Conservation (phyloP, 2,797 vertebrate genomes). For the Sebastes reedi region DNA sequence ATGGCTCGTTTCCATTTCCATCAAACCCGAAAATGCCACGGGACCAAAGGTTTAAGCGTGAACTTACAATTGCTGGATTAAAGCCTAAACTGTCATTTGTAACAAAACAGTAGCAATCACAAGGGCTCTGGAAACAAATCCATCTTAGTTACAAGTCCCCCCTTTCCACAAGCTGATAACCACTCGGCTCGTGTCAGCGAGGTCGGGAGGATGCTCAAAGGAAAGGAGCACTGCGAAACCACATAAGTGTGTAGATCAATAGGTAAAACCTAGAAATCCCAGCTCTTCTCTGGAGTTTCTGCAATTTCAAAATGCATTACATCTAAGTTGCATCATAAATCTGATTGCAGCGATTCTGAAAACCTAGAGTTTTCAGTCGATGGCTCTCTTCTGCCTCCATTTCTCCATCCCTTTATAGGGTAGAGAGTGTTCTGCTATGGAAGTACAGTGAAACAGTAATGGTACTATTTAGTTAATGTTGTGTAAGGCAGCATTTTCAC, state of each 20-base stretch:
- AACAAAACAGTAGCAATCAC: conserved; percentile 43
- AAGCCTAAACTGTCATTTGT: conserved; percentile 48
- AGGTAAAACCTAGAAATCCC: neutral
- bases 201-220: neutral
- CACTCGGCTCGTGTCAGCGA: neutral
- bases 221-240: neutral
- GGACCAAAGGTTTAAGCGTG: conserved; percentile 59
- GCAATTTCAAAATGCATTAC: neutral
- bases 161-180: neutral
- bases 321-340: conserved; percentile 26
- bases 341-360: conserved; percentile 5
- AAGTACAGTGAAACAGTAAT: conserved; percentile 15
- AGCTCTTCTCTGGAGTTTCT: neutral
- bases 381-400: neutral
- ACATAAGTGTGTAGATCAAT: neutral
- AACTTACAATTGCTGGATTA: conserved; percentile 61
- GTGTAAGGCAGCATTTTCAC: conserved; percentile 18
- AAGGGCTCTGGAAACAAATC: conserved; percentile 50
- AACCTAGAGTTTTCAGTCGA: conserved; percentile 11
- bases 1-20: conserved; percentile 70
- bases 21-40: conserved; percentile 66
- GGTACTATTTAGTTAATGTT: conserved; percentile 29
- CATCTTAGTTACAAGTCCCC: conserved; percentile 36
- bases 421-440: neutral
- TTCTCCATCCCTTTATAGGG: neutral